Evolutionary conservation across 2,888 invertebrate species (phyloP).

Genomic region (Rotaria magnacalcarata): DNA sequence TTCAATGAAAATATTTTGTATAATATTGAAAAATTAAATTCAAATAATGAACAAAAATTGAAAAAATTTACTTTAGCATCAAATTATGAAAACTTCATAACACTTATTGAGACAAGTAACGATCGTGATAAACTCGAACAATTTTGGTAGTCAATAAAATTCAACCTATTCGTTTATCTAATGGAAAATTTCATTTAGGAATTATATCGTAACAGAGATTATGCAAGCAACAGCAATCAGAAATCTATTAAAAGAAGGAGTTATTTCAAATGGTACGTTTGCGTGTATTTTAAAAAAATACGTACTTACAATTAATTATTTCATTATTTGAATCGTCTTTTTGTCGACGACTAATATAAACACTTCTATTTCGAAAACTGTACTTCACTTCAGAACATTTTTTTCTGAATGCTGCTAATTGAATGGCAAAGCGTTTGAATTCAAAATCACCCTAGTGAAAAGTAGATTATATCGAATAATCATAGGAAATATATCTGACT

Average conservation of each 20-base stretch:
- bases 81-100: conserved; percentile 80
- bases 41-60: conserved; percentile 68
- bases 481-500: no score
- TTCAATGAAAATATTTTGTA: conserved; percentile 79
- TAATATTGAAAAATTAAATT: conserved; percentile 75
- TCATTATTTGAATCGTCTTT: no score
- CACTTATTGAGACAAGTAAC: conserved; percentile 74
- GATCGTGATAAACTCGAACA: conserved; percentile 73
- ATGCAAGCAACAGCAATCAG: conserved; percentile 87
- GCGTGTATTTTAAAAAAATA: neutral
- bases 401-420: no score
- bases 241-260: conserved; percentile 79
- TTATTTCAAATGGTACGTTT: conserved; percentile 57
- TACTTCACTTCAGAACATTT: no score
- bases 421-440: no score
- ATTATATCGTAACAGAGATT: conserved; percentile 81
- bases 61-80: conserved; percentile 80
- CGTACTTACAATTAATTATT: no score
- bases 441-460: no score
- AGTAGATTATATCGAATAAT: no score
- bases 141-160: neutral
- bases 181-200: conserved; percentile 61
- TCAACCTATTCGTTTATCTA: neutral
- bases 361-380: no score
- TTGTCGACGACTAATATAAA: no score